Evolutionary conservation across 2,888 invertebrate genomes (phyloP), one percentile per base, ranked within the genome.

Genomic region (Oscheius sp.): DNA sequence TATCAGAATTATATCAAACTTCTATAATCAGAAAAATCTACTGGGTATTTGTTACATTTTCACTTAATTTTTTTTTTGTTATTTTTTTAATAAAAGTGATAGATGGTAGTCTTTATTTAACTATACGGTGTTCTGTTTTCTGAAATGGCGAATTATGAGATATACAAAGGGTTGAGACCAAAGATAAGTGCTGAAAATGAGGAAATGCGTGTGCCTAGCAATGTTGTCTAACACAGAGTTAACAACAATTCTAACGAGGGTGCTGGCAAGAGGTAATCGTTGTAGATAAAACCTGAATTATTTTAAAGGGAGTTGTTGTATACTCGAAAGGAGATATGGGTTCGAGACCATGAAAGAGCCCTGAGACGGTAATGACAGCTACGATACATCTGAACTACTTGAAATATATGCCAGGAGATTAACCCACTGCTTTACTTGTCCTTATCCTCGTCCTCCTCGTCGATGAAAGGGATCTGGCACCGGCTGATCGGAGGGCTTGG

Each of bases 401-500:
- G 21, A 49, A 9, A 45, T 45, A 45, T 45, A 45, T 45, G 45
- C 45, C n/a, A n/a, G n/a, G n/a, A n/a, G n/a, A n/a, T 3, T 35
- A 9, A 9, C 3, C 35, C 35, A 35, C 35, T 35, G 35, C 35
- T 35, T 35, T 35, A 35, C 35, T 35, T 49, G 49, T 49, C 49
- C 16, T 49, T 49, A 25, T 66, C 66, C 1, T 69, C 61, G n/a
- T 61, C 72, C 18, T 80, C 80, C 2, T 79, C 79, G 45, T 79
- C 79, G 12, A 80, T 80, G 35, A 73, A 80, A 2, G 77, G 80
- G 29, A 80, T 74, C 41, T 55, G 49, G 9, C 73, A 63, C 18
- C 69, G 43, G 25, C 58, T 63, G 43, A 80, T n/a, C 12, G 80
- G 78, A 12, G 80, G 80, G 43, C 45, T 75, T 21, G 80, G 80